phyloP scores from a whole-genome alignment of 2,113 vertebrate species.

The Lucifuga dentata region DNA sequence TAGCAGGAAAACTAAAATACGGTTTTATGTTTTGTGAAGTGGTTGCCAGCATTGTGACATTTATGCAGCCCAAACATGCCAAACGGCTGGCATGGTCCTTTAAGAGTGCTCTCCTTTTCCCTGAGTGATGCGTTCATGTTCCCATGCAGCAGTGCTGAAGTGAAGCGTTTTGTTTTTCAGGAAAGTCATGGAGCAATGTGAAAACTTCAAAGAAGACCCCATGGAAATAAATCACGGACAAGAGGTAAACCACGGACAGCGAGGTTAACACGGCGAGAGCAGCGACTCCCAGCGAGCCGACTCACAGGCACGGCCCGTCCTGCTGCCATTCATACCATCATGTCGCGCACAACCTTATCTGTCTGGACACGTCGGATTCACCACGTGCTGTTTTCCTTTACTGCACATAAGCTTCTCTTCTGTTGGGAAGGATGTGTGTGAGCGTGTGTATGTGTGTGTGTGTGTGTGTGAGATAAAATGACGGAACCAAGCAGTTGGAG shows the following conservation, averaged over 20 bases:
- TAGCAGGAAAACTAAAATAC: too few species aligned
- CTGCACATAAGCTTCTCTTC: slow-evolving; percentile 57
- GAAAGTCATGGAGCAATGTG: slow-evolving; percentile 96
- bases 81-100: too few species aligned
- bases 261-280: slow-evolving; percentile 35
- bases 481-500: slow-evolving; percentile 42
- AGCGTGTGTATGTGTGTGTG: slow-evolving; percentile 32
- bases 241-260: slow-evolving; percentile 85
- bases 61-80: too few species aligned
- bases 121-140: too few species aligned
- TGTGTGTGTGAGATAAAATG: slow-evolving; percentile 22
- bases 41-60: too few species aligned
- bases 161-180: slow-evolving; percentile 74
- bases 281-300: slow-evolving; percentile 22
- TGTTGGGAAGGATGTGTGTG: slow-evolving; percentile 24
- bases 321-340: too few species aligned
- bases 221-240: slow-evolving; percentile 91
- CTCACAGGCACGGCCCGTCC: slow-evolving; percentile 38
- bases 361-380: slow-evolving; percentile 47
- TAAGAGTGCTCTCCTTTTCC: too few species aligned
- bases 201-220: slow-evolving; percentile 95
- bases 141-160: too few species aligned
- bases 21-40: too few species aligned
- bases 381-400: slow-evolving; percentile 53
- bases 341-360: too few species aligned